These are phyloP conservation scores for Plodia interpunctella DNA, from an alignment of 1,140 invertebrate species.

Conservation along the genomic window DNA sequence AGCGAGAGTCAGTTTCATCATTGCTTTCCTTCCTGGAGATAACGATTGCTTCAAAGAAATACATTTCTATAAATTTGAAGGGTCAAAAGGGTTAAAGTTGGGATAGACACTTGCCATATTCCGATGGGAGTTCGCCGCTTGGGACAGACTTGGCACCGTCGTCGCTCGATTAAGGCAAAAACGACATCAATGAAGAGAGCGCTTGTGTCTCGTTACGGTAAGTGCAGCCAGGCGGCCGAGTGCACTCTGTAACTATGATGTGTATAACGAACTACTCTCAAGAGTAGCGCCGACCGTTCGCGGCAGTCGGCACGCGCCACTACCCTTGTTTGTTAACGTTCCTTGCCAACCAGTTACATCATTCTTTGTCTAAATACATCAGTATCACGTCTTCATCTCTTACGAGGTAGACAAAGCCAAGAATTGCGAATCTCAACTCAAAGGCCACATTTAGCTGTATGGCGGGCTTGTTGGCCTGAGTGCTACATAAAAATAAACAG, in stretches of 20 bases:
- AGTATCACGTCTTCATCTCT: too few relatives aligned
- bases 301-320: slow-evolving; percentile 42
- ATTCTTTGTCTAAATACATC: too few relatives aligned
- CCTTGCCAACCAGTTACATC: not conserved
- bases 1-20: slow-evolving; percentile 34
- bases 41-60: slow-evolving; percentile 17
- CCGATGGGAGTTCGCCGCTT: slow-evolving; percentile 5
- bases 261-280: slow-evolving; percentile 61
- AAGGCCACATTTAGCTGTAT: too few relatives aligned
- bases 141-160: slow-evolving; percentile 24
- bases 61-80: slow-evolving; percentile 4
- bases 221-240: slow-evolving; percentile 53
- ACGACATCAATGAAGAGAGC: slow-evolving; percentile 51
- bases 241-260: slow-evolving; percentile 58
- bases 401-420: too few relatives aligned
- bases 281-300: slow-evolving; percentile 37
- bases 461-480: too few relatives aligned
- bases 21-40: slow-evolving; percentile 26
- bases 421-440: too few relatives aligned
- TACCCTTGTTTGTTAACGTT: slow-evolving; percentile 35
- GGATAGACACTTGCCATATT: not conserved
- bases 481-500: too few relatives aligned
- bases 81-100: not conserved
- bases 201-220: slow-evolving; percentile 53
- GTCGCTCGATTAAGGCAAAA: slow-evolving; percentile 32